A percentile compares a stretch with the other conserved stretches of the same genome.
Evolutionary conservation across 2,113 vertebrate species (phyloP).

Genomic region (Engraulis encrasicolus): DNA sequence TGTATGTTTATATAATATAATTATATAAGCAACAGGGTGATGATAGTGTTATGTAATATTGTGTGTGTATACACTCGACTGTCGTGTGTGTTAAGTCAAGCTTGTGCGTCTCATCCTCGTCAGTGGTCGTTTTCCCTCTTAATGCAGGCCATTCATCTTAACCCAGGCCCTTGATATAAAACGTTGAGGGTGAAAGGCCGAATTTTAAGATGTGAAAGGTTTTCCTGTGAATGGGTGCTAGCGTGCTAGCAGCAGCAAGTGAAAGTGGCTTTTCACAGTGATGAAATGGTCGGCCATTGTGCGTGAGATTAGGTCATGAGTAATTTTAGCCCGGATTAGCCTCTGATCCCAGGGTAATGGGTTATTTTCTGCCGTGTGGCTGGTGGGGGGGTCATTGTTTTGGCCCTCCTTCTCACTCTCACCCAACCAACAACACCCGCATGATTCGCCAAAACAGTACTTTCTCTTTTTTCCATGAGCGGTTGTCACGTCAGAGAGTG

Average conservation of each 20-base stretch:
- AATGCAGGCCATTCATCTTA: too few species aligned
- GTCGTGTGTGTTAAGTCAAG: not conserved
- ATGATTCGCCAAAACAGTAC: not conserved
- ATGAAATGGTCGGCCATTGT: conserved; percentile 2
- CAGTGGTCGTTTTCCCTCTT: too few species aligned
- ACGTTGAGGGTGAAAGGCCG: too few species aligned
- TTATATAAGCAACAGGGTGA: conserved; percentile 4
- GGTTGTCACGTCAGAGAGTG: not conserved
- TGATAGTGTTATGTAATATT: not conserved
- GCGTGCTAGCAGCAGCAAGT: not conserved
- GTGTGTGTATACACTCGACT: not conserved
- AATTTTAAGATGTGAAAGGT: too few species aligned
- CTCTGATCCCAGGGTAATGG: conserved; percentile 12
- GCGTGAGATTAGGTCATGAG: conserved; percentile 29
- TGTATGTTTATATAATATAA: conserved; percentile 15
- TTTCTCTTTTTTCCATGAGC: not conserved
- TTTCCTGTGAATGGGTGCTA: too few species aligned
- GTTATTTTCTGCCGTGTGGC: conserved; percentile 1
- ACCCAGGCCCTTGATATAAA: not conserved
- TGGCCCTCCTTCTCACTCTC: too few species aligned
- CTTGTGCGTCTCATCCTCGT: too few species aligned
- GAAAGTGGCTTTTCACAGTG: not conserved
- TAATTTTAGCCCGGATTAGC: conserved; percentile 37
- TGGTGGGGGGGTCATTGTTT: not conserved
- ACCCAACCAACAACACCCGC: too few species aligned